These are phyloP conservation scores for Meandrina meandrites DNA, from an alignment of 92 coral and sea anemone genomes.

Conservation along the genomic window DNA sequence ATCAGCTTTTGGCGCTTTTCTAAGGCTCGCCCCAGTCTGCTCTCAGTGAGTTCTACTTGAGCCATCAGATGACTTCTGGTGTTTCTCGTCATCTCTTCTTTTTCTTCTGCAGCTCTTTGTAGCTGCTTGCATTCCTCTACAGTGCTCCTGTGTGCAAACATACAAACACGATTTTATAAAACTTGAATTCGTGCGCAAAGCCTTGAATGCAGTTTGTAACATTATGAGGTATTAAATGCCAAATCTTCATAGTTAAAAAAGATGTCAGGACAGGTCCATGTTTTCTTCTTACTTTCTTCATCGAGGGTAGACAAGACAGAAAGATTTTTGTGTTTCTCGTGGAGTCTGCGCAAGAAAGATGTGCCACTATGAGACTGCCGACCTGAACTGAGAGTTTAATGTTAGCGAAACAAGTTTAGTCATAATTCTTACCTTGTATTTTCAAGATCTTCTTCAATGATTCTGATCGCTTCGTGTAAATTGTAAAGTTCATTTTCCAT, in stretches of 20 bases:
- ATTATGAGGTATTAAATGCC: not conserved
- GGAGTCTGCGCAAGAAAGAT: too few species aligned
- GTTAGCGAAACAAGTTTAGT: not conserved
- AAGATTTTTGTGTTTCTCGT: too few species aligned
- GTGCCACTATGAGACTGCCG: too few species aligned
- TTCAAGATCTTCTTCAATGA: not conserved
- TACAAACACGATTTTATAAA: not conserved
- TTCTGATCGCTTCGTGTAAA: not conserved
- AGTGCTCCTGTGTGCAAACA: slow-evolving; percentile 2
- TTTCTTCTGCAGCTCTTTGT: slow-evolving; percentile 24
- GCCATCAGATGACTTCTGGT: slow-evolving; percentile 23
- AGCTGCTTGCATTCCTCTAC: slow-evolving; percentile 17
- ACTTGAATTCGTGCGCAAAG: not conserved
- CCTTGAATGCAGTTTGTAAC: not conserved
- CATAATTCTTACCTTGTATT: not conserved
- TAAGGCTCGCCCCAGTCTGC: slow-evolving; percentile 2
- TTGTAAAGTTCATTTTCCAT: not conserved
- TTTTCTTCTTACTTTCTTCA: too few species aligned
- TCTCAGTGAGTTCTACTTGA: slow-evolving; percentile 17
- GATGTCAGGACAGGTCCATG: too few species aligned
- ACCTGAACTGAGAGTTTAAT: not conserved
- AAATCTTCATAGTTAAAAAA: not conserved
- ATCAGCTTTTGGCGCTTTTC: slow-evolving; percentile 15
- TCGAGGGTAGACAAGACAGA: too few species aligned
- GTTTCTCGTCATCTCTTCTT: slow-evolving; percentile 7